phyloP scores from a whole-genome alignment of 2,113 vertebrate species.

The Pollimyrus isidori region DNA sequence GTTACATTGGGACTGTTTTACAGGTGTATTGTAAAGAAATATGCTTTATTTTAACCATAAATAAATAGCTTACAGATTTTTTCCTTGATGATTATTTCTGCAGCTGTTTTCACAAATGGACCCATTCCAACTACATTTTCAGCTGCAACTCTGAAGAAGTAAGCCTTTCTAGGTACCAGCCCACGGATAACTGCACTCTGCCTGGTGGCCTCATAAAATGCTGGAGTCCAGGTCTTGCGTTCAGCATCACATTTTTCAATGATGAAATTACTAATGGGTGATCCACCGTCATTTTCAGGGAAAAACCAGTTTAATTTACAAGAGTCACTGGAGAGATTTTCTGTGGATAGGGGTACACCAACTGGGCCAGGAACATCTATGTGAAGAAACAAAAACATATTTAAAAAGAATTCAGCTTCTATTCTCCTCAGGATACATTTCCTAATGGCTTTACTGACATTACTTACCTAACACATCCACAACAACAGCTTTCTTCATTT shows the following conservation, averaged over 20 bases:
- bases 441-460: not conserved
- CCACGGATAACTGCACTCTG: slow-evolving; percentile 78
- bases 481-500: slow-evolving; percentile 80
- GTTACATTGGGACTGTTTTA: not conserved
- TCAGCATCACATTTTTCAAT: slow-evolving; percentile 90
- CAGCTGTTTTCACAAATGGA: slow-evolving; percentile 75
- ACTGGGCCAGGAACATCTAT: slow-evolving; percentile 90
- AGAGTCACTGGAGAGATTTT: slow-evolving; percentile 82
- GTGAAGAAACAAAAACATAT: slow-evolving; percentile 28
- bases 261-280: slow-evolving; percentile 85
- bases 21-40: not conserved
- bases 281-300: slow-evolving; percentile 92
- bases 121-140: slow-evolving; percentile 91
- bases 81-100: slow-evolving; percentile 73
- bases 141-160: slow-evolving; percentile 93
- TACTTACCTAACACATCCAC: slow-evolving; percentile 89
- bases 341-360: slow-evolving; percentile 73
- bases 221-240: slow-evolving; percentile 83
- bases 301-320: slow-evolving; percentile 93
- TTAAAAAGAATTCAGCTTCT: not conserved
- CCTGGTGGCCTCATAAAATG: slow-evolving; percentile 77
- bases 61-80: slow-evolving; percentile 77
- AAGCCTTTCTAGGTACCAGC: slow-evolving; percentile 75
- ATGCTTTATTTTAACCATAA: not conserved
- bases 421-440: not conserved